These are phyloP conservation scores for Gorsachius magnificus DNA, from an alignment of 2,797 vertebrate genomes.

Conservation along the genomic window DNA sequence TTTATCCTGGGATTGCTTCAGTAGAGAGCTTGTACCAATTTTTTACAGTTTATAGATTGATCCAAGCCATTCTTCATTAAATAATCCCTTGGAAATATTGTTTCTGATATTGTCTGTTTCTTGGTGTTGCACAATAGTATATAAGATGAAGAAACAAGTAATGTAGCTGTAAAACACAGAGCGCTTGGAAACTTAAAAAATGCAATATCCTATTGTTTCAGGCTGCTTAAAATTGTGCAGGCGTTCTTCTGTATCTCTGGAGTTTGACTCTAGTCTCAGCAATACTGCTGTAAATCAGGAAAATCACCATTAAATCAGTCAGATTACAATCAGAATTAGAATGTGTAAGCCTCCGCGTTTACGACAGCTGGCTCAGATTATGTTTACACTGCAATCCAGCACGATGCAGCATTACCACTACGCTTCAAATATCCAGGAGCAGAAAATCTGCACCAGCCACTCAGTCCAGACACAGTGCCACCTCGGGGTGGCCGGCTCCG, in stretches of 20 bases:
- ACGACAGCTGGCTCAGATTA: not conserved
- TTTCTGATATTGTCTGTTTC: conserved; percentile 4
- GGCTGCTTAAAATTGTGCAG: not conserved
- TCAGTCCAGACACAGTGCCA: not conserved
- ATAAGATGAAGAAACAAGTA: not conserved
- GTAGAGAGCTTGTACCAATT: not conserved
- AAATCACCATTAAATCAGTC: not conserved
- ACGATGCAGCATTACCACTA: not conserved
- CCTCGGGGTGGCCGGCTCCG: not conserved
- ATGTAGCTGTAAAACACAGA: not conserved
- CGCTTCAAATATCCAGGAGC: not conserved
- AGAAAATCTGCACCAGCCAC: not conserved
- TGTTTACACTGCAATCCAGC: not conserved
- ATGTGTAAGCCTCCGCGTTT: not conserved
- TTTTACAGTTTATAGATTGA: not conserved
- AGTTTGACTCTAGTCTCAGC: not conserved
- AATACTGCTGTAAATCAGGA: not conserved
- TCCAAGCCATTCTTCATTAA: conserved; percentile 5
- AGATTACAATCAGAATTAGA: not conserved
- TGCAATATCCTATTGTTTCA: not conserved
- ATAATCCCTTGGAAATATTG: conserved; percentile 2
- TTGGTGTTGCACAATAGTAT: not conserved
- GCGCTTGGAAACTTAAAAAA: not conserved
- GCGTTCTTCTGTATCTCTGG: rapidly evolving
- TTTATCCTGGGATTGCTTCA: not conserved